Evolutionary conservation across 2,888 invertebrate species (phyloP).

Genomic region (Ganaspis brasiliensis): DNA sequence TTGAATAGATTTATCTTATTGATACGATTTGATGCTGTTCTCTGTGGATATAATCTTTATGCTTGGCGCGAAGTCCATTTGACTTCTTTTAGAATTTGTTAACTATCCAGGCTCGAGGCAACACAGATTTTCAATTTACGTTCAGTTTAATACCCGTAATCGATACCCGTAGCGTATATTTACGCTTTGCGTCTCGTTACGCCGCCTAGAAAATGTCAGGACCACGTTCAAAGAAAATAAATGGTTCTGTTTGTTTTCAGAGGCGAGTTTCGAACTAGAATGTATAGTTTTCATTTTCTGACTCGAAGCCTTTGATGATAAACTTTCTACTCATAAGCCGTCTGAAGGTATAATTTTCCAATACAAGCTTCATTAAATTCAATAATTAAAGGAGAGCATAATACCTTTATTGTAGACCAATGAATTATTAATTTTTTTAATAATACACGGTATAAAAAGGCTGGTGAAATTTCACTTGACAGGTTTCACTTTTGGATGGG

Average conservation of each 20-base stretch:
- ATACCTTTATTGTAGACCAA: neutral
- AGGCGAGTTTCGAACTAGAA: conserved; percentile 27
- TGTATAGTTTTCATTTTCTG: conserved; percentile 37
- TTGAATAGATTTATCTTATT: neutral
- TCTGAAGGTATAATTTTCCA: conserved; percentile 18
- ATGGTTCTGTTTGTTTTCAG: conserved; percentile 41
- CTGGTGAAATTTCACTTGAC: too few species aligned
- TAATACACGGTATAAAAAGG: too few species aligned
- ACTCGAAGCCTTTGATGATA: conserved; percentile 30
- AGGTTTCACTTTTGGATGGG: too few species aligned
- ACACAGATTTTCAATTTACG: conserved; percentile 34
- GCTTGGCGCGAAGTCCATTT: conserved; percentile 8
- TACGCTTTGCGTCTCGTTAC: conserved; percentile 37
- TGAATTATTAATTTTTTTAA: too few species aligned
- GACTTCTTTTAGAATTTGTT: conserved; percentile 37
- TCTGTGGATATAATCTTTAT: neutral
- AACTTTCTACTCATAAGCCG: neutral
- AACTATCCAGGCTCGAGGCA: neutral
- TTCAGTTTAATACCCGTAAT: conserved; percentile 34
- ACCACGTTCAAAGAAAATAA: conserved; percentile 42
- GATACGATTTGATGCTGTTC: neutral
- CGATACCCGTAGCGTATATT: conserved; percentile 26
- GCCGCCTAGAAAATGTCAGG: conserved; percentile 31
- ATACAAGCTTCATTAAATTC: neutral
- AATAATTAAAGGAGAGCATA: neutral